Evolutionary conservation across 37 sponge, comb jelly and placozoan species (phyloP).

Genomic region (Aphrocallistes beatrix): DNA sequence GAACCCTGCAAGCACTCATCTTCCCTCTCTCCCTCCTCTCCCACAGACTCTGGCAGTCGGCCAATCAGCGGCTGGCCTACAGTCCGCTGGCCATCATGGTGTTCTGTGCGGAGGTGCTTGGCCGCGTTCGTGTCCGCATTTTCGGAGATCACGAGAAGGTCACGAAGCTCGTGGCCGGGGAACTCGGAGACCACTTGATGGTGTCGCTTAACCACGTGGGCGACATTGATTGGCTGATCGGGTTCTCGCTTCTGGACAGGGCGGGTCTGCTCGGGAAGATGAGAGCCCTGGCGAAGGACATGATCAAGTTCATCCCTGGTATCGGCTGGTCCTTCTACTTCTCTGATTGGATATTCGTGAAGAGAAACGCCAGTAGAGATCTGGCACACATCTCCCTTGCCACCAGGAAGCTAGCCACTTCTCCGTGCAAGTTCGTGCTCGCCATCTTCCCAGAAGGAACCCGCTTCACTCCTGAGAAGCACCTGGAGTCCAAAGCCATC

Average conservation of each 20-base stretch:
- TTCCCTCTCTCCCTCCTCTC: not conserved
- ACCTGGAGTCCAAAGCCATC: conserved; percentile 49
- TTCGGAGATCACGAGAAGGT: not conserved
- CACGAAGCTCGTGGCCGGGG: not conserved
- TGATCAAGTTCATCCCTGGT: conserved; percentile 69
- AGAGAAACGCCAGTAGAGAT: conserved; percentile 58
- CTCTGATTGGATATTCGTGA: conserved; percentile 74
- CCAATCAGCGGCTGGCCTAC: not conserved
- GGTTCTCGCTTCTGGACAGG: conserved; percentile 58
- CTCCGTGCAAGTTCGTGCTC: conserved; percentile 57
- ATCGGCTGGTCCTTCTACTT: conserved; percentile 78
- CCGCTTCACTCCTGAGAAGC: conserved; percentile 73
- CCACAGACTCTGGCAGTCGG: not conserved
- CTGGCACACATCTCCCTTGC: conserved; percentile 27
- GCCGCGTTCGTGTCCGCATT: not conserved
- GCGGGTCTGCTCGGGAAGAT: conserved; percentile 55
- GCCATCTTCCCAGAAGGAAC: conserved; percentile 81
- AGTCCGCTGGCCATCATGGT: not conserved
- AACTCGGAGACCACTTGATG: conserved; percentile 51
- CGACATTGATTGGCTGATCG: conserved; percentile 94
- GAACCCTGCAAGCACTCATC: not conserved
- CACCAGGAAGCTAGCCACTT: conserved; percentile 45
- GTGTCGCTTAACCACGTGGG: conserved; percentile 70
- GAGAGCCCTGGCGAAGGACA: conserved; percentile 68
- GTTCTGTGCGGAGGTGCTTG: not conserved